Evolutionary conservation across 2,113 vertebrate species (phyloP), one percentile per base, ranked within the genome.

Genomic region (Cisticola juncidis): DNA sequence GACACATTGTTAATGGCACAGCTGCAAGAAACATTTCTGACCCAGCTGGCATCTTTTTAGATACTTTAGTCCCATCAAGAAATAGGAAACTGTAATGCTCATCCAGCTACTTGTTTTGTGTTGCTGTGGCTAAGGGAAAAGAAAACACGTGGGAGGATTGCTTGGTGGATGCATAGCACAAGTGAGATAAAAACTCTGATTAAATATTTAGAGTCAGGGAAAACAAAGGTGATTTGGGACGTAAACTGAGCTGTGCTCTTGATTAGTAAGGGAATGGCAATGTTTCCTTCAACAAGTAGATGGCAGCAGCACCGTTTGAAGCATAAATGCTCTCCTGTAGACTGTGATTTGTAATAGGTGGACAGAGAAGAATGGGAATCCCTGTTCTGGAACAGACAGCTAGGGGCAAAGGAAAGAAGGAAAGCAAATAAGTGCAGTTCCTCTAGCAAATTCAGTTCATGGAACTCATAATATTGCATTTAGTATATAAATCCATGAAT

Each of bases 221-320:
- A 88, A 93, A 90, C 51, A 68, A 73, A 81, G 44, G 44, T 48
- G 79, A 18, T 92, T 62, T 92, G 86, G 56, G 68, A 92, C 22
- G 77, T 57, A 51, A 90, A 47, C n/a, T 9, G 40, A 95, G 56
- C 47, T 45, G 24, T n/a, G 62, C 8, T 86, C 48, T 2, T 16
- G 54, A 65, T 54, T 86, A 86, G 64, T 47, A 80, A 71, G 53
- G 51, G 70, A 44, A 47, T 56, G 72, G 15, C 60, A 79, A 94
- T 92, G 48, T 61, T 81, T 68, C 26, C 28, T 92, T 90, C 56
- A 77, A 42, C 15, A 4, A 90, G 56, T 62, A 97, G 95, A 71
- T 90, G 93, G 95, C 95, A 96, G 96, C 88, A 96, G 79, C 29
- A 66, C 69, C 48, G 62, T 86, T 94, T 70, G 61, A 64, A 77